A percentile compares a stretch with the other conserved stretches of the same genome.
Conservation (phyloP, 2,797 vertebrate species). For the Spinus pinus region DNA sequence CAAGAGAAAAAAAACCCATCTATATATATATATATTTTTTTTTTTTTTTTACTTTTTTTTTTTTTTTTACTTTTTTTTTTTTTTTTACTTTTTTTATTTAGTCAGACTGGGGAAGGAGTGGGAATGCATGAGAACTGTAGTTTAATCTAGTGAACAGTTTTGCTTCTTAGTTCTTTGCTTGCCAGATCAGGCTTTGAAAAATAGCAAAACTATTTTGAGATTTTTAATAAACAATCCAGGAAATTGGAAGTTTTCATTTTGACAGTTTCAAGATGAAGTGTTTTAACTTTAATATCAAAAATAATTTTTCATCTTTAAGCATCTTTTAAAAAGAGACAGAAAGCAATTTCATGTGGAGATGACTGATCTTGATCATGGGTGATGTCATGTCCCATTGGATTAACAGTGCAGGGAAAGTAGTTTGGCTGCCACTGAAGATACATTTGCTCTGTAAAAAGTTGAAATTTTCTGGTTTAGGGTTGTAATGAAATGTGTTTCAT, state of each 20-base stretch:
- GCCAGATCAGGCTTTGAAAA: background rate
- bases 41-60: too few species aligned
- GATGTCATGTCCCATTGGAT: background rate
- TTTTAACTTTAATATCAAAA: constrained; percentile 25
- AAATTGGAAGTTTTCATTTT: constrained; percentile 28
- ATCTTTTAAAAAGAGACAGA: background rate
- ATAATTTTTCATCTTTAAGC: constrained; percentile 34
- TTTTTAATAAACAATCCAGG: constrained; percentile 52
- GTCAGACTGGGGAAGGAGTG: background rate
- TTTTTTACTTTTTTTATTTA: background rate
- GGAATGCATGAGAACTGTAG: background rate
- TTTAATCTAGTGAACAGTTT: background rate
- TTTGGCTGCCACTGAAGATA: background rate
- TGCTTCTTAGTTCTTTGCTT: background rate
- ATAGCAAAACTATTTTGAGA: background rate
- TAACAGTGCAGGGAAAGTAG: background rate
- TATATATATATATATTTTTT: too few species aligned
- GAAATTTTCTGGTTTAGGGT: background rate
- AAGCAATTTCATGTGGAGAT: background rate
- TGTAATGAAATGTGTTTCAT: background rate
- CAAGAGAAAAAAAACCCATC: background rate
- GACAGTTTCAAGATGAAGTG: constrained; percentile 30
- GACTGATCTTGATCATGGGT: background rate
- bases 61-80: background rate
- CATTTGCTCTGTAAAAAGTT: background rate